Evolutionary conservation across 2,888 invertebrate genomes (phyloP).

Genomic region (Xestia xanthographa): DNA sequence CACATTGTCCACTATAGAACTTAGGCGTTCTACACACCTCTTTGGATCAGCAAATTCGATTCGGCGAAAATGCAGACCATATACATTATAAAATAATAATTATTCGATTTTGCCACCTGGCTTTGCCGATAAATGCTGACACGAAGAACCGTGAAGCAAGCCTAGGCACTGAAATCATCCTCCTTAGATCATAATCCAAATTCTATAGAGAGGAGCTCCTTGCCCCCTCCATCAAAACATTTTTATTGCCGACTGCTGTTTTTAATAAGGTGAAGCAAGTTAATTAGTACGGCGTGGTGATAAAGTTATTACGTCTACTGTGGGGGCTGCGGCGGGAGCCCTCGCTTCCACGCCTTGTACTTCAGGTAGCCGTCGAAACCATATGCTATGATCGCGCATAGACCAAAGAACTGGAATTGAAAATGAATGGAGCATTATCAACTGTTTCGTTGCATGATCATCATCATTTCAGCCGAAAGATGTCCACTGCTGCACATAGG

Average conservation of each 20-base stretch:
- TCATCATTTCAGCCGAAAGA: no score
- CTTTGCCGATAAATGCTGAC: not conserved
- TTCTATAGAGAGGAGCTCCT: not conserved
- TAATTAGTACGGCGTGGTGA: not conserved
- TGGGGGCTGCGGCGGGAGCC: constrained; percentile 93
- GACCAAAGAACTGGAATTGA: constrained; percentile 95
- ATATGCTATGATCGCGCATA: constrained; percentile 94
- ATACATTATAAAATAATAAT: not conserved
- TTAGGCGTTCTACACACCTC: not conserved
- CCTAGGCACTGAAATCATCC: not conserved
- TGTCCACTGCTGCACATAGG: no score
- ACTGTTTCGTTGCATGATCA: not conserved
- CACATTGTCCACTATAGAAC: constrained; percentile 19
- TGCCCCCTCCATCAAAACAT: not conserved
- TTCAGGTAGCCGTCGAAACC: constrained; percentile 95
- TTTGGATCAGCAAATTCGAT: not conserved
- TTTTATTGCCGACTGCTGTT: not conserved
- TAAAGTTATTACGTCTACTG: constrained; percentile 87
- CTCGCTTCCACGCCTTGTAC: constrained; percentile 92
- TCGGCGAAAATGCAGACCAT: not conserved
- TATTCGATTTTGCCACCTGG: not conserved
- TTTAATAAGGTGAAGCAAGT: constrained; percentile 8
- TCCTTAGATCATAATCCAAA: not conserved
- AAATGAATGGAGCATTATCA: not conserved
- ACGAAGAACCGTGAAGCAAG: no score